Base-by-base conservation (phyloP, 2,797 vertebrate genomes). In the Lacerta agilis region DNA sequence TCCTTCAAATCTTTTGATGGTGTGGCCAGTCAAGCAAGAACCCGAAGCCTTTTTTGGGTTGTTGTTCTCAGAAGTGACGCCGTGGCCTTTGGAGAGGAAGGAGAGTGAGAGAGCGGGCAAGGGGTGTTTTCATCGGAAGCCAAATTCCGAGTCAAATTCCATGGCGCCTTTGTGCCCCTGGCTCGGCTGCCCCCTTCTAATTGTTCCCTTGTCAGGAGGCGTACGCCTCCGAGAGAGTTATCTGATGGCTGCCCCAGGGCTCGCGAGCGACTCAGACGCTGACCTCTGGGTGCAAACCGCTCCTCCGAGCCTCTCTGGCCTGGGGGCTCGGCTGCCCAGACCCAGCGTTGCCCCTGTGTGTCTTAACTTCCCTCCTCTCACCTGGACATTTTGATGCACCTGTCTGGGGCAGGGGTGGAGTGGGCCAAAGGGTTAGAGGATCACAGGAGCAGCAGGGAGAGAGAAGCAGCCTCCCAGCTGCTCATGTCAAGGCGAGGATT, bases 401-500 rank as follows among this genome's bases (percentile, higher is more conserved):
- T 96, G 96, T 96, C 95, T 61, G 87, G 93, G 91, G 95, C 90
- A 92, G 94, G 95, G 86, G 92, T 84, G 77, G 87, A 85, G 81
- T 82, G 83, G 67, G 94, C 87, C 86, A 87, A 58, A 86, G 78
- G 84, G 87, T 27, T 33, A 71, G 80, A 66, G 90, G 81, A 87
- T 91, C 89, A 67, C 20, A 83, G 87, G 93, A 92, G 79, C 82
- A 1, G 0, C 20, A 85, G 91, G 71, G 33, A 38, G 86, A 77
- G 87, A 3, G 67, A 82, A 92, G 88, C 90, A 20, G 27, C 95
- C 45, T 7, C 3, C 45, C 98, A 98, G 98, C 98, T 98, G 98
- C 97, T 97, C 96, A 94, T 96, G 97, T 97, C 97, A 96, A 94
- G 96, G 86, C 94, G 91, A 93, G 98, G 98, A 98, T 97, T 98